A percentile compares a stretch with the other conserved stretches of the same genome.
These are phyloP conservation scores for Thaumetopoea pityocampa DNA, from an alignment of 1,140 invertebrate species.

Conservation along the genomic window DNA sequence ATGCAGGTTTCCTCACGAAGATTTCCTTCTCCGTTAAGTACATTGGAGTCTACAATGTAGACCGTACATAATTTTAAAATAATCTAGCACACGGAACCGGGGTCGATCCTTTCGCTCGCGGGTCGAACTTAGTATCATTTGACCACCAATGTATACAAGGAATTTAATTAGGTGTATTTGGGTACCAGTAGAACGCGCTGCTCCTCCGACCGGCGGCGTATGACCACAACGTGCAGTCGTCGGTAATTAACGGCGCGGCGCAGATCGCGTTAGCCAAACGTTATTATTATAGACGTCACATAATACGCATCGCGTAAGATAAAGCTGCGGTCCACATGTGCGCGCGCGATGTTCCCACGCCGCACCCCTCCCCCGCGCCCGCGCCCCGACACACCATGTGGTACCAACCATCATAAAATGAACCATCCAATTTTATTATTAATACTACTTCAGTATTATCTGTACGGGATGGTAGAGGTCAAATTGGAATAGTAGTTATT, in stretches of 20 bases:
- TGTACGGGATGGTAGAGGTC: slow-evolving; percentile 26
- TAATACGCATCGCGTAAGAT: slow-evolving; percentile 58
- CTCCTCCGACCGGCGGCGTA: too few relatives aligned
- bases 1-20: too few relatives aligned
- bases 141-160: too few relatives aligned
- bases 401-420: slow-evolving; percentile 38
- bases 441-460: slow-evolving; percentile 13
- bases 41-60: too few relatives aligned
- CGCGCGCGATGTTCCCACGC: slow-evolving; percentile 56
- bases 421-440: slow-evolving; percentile 27
- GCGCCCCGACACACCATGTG: slow-evolving; percentile 49
- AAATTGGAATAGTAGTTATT: slow-evolving; percentile 33
- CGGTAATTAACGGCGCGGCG: slow-evolving; percentile 39
- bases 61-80: too few relatives aligned
- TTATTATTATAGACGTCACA: slow-evolving; percentile 57
- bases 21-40: too few relatives aligned
- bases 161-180: too few relatives aligned
- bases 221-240: slow-evolving; percentile 40
- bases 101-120: too few relatives aligned
- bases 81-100: too few relatives aligned
- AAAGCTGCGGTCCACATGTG: slow-evolving; percentile 70
- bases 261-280: slow-evolving; percentile 56
- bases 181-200: too few relatives aligned
- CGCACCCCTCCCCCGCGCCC: slow-evolving; percentile 31
- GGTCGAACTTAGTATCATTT: too few relatives aligned